Evolutionary conservation across 2,888 invertebrate genomes (phyloP).

Genomic region (Nemotelus nigrinus): DNA sequence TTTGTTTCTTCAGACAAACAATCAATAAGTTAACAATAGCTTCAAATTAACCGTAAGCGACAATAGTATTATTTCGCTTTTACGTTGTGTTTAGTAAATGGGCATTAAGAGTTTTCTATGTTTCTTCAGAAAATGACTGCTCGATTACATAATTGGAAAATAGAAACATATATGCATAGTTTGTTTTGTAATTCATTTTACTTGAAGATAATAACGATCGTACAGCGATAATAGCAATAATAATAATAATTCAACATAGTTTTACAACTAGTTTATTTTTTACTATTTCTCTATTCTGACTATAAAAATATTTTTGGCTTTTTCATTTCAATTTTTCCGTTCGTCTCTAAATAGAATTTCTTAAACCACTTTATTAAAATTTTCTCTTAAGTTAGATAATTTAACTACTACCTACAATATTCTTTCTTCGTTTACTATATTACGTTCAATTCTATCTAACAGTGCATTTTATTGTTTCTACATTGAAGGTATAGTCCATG

Average conservation of each 20-base stretch:
- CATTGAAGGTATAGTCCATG: no score
- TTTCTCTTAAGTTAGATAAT: constrained; percentile 19
- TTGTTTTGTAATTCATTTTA: no score
- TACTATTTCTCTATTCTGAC: constrained; percentile 39
- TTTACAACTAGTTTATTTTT: not conserved
- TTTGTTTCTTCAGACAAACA: not conserved
- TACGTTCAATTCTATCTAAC: not conserved
- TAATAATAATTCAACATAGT: no score
- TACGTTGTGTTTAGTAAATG: no score
- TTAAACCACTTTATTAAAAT: constrained; percentile 13
- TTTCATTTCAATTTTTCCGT: constrained; percentile 32
- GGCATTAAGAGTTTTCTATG: no score
- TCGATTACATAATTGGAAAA: no score
- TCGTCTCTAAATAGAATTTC: not conserved
- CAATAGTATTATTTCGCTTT: no score
- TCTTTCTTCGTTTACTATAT: not conserved
- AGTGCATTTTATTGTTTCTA: not conserved
- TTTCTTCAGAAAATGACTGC: no score
- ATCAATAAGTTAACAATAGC: constrained; percentile 19
- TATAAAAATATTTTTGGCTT: constrained; percentile 51
- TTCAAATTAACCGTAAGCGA: not conserved
- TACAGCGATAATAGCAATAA: no score
- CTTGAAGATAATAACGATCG: no score
- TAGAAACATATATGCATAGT: no score
- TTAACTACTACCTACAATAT: constrained; percentile 35